phyloP scores from a whole-genome alignment of 1,140 invertebrate genomes.

The Neotoxoptera formosana region DNA sequence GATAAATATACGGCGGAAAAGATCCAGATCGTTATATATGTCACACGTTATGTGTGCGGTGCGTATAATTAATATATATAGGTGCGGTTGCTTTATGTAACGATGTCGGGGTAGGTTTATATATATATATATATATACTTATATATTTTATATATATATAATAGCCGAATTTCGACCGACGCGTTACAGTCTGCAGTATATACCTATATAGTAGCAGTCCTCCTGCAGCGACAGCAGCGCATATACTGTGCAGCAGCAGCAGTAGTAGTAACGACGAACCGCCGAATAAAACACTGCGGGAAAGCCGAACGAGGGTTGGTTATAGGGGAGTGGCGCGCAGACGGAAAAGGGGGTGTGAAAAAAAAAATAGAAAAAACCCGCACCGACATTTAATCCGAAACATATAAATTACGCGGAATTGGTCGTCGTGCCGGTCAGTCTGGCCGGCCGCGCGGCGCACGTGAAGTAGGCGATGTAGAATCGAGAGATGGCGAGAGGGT shows the following conservation, averaged over 20 bases:
- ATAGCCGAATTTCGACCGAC: neutral
- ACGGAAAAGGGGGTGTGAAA: neutral
- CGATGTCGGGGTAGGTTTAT: neutral
- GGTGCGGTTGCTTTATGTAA: neutral
- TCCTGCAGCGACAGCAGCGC: neutral
- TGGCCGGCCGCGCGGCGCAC: neutral
- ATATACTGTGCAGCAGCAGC: too few species aligned
- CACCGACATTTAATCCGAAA: slow-evolving; percentile 15
- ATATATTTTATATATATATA: too few species aligned
- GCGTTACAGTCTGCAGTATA: neutral
- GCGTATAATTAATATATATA: neutral
- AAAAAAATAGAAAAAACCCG: neutral
- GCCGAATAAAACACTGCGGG: neutral
- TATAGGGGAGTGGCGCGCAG: too few species aligned
- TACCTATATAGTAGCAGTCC: too few species aligned
- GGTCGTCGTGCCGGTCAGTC: neutral
- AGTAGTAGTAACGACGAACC: neutral
- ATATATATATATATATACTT: too few species aligned
- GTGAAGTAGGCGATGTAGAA: neutral
- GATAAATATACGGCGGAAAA: neutral
- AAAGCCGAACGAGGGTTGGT: neutral
- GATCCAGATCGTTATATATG: slow-evolving; percentile 14
- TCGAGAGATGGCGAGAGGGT: neutral
- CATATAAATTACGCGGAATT: slow-evolving; percentile 33
- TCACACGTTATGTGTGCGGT: too few species aligned